Conservation (phyloP, 1,140 invertebrate species). For the Pectinophora gossypiella region DNA sequence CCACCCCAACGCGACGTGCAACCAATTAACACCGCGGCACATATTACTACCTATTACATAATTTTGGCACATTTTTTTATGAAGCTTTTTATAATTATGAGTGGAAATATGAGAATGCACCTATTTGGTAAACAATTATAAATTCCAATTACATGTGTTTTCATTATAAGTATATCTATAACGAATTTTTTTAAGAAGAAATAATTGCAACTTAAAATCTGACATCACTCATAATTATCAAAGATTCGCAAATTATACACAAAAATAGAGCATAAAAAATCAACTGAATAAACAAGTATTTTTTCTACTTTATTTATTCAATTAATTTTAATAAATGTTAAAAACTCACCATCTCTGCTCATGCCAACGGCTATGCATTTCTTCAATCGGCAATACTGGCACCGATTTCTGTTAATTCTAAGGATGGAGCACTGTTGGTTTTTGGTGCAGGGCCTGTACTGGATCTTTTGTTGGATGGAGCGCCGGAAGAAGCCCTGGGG, state of each 20-base stretch:
- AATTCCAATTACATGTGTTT: too few relatives aligned
- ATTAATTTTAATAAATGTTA: too few relatives aligned
- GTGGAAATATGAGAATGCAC: too few relatives aligned
- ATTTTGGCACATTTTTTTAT: neutral
- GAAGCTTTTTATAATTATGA: too few relatives aligned
- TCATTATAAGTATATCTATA: too few relatives aligned
- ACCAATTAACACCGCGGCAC: conserved; percentile 2
- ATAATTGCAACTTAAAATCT: too few relatives aligned
- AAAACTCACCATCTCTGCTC: conserved; percentile 94
- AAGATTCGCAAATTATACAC: neutral
- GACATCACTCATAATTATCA: too few relatives aligned
- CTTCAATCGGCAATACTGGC: conserved; percentile 97
- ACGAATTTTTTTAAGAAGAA: too few relatives aligned
- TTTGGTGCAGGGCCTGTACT: conserved; percentile 97
- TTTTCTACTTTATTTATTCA: too few relatives aligned
- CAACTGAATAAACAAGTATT: neutral
- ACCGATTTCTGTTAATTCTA: conserved; percentile 96
- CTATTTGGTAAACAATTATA: too few relatives aligned
- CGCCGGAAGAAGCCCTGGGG: conserved; percentile 90
- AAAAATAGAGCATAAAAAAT: neutral
- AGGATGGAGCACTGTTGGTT: conserved; percentile 98
- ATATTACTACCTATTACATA: neutral
- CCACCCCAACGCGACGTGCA: neutral
- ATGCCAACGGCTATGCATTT: conserved; percentile 99
- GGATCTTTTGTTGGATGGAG: conserved; percentile 98